Percentiles rank a stretch among this genome's conserved stretches.
Conservation (phyloP, 2,113 vertebrate species). For the Asarcornis scutulata region DNA sequence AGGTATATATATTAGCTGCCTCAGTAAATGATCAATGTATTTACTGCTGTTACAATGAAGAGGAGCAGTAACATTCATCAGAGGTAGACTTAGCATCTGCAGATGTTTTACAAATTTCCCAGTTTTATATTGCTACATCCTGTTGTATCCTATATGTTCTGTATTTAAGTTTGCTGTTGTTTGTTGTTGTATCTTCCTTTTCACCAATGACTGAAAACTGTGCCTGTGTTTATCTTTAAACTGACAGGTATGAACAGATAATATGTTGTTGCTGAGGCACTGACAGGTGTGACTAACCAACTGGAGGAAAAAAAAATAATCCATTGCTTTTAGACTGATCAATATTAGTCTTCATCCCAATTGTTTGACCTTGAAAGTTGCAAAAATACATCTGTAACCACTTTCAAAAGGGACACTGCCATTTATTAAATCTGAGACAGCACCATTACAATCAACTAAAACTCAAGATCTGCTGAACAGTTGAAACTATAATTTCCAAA, state of each 20-base stretch:
- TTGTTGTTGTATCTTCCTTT: background rate
- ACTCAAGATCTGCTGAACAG: background rate
- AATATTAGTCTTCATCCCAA: background rate
- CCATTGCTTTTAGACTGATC: background rate
- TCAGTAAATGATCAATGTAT: constrained; percentile 17
- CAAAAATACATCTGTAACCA: constrained; percentile 9
- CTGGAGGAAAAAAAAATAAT: background rate
- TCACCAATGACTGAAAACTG: background rate
- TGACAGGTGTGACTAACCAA: background rate
- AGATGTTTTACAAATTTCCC: background rate
- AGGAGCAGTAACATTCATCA: background rate
- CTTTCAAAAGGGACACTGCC: background rate
- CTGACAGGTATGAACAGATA: background rate
- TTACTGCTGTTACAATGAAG: constrained; percentile 39
- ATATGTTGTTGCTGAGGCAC: background rate
- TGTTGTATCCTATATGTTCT: background rate
- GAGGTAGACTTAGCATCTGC: background rate
- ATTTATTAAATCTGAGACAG: constrained; percentile 21
- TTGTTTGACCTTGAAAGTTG: background rate
- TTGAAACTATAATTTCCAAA: constrained; percentile 25
- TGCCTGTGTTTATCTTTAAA: background rate
- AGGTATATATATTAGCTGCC: constrained; percentile 33
- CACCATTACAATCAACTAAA: constrained; percentile 14
- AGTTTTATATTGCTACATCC: background rate
- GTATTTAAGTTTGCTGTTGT: background rate